Evolutionary conservation across 2,888 invertebrate species (phyloP).

Genomic region (Hypselothyrea guttata): DNA sequence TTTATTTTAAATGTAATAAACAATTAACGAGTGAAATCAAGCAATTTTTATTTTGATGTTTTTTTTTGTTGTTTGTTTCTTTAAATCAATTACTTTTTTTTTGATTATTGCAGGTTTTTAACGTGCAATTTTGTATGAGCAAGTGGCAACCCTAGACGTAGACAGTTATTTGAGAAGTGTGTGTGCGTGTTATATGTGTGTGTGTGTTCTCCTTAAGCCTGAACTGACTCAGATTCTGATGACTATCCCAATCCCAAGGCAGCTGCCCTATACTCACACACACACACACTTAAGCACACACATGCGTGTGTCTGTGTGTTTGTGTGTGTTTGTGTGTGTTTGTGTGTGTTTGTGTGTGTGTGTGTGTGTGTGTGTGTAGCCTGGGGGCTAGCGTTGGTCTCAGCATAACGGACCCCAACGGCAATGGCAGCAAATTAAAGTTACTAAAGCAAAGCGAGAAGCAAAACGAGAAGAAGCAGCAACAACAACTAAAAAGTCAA

Average conservation of each 20-base stretch:
- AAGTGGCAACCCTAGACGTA: too few relatives aligned
- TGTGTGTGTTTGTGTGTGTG: not conserved
- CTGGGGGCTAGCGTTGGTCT: constrained; percentile 24
- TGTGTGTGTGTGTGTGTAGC: not conserved
- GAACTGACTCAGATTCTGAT: constrained; percentile 48
- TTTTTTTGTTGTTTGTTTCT: too few relatives aligned
- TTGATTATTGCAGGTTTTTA: too few relatives aligned
- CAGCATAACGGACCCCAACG: constrained; percentile 61
- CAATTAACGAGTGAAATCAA: too few relatives aligned
- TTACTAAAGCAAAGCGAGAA: constrained; percentile 58
- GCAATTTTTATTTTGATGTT: too few relatives aligned
- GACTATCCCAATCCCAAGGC: constrained; percentile 53
- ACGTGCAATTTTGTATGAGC: too few relatives aligned
- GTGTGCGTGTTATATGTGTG: not conserved
- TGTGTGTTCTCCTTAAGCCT: constrained; percentile 15
- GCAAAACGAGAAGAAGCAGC: constrained; percentile 12
- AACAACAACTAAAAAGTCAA: constrained; percentile 7
- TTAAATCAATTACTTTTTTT: too few relatives aligned
- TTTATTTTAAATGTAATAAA: too few relatives aligned
- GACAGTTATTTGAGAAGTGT: too few relatives aligned
- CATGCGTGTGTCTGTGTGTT: not conserved
- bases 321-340: not conserved
- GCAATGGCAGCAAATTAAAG: constrained; percentile 72
- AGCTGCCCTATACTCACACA: constrained; percentile 34
- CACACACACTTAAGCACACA: not conserved